These are phyloP conservation scores for Menidia menidia DNA, from an alignment of 2,797 vertebrate genomes.

Conservation along the genomic window DNA sequence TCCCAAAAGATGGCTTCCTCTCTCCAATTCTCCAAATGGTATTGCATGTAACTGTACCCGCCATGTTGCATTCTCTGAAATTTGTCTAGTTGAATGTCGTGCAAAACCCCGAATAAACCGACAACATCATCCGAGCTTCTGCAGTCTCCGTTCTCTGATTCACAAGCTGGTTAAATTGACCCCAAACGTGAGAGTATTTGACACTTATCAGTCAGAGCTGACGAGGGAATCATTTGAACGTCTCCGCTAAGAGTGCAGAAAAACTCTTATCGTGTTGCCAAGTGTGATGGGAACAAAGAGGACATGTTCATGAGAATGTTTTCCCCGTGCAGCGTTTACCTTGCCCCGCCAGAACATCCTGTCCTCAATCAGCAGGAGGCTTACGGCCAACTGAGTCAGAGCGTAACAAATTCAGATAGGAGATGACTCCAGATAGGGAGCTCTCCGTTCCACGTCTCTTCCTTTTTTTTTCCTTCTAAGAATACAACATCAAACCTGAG, in stretches of 20 bases:
- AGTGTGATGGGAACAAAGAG: slow-evolving; percentile 71
- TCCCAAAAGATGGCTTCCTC: not conserved
- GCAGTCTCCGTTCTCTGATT: not conserved
- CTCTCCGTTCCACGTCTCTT: slow-evolving; percentile 3
- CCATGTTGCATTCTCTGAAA: slow-evolving; percentile 22
- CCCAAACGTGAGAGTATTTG: not conserved
- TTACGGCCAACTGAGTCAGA: slow-evolving; percentile 59
- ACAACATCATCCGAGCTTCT: slow-evolving; percentile 12
- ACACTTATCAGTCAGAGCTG: not conserved
- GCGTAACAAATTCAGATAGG: slow-evolving; percentile 71
- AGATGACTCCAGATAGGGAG: slow-evolving; percentile 62
- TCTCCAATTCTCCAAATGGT: not conserved
- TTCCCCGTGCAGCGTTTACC: slow-evolving; percentile 60
- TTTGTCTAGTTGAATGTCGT: slow-evolving; percentile 38
- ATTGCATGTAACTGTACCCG: slow-evolving; percentile 13
- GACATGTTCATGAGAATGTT: slow-evolving; percentile 66
- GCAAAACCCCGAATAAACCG: slow-evolving; percentile 47
- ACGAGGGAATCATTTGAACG: slow-evolving; percentile 4
- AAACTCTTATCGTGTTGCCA: slow-evolving; percentile 28
- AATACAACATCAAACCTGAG: slow-evolving; percentile 29
- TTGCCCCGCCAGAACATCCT: slow-evolving; percentile 77
- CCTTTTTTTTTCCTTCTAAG: not conserved
- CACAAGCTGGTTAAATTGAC: not conserved
- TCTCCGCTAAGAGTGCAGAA: not conserved
- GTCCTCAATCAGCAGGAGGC: slow-evolving; percentile 62